Evolutionary conservation across 2,113 vertebrate species (phyloP), one percentile per base, ranked within the genome.

Genomic region (Ovibos moschatus): DNA sequence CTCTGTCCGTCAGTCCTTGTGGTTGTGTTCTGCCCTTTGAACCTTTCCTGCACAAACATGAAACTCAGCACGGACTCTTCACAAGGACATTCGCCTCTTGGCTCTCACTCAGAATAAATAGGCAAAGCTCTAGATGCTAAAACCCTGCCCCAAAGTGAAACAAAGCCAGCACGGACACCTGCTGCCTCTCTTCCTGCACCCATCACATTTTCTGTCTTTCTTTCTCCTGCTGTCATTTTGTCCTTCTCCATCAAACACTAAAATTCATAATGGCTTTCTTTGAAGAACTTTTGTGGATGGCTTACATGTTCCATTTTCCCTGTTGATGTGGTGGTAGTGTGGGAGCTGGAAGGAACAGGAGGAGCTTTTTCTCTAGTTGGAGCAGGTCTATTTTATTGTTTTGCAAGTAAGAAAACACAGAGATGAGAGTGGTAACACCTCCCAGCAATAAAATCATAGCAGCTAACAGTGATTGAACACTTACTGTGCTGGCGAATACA

Each of bases 81-180:
- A 19, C 74, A 47, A 87, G 55, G 60, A 50, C 89, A 62, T 58
- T 93, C 1, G 58, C 12, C 27, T 83, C 58, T 95, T 95, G 95
- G 97, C 95, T 60, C 16, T 4, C 45, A 1, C 57, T 94, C 87
- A 88, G 92, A 91, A 79, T 89, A 97, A 92, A 96, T 33, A 96
- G 55, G 58, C 87, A 71, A 57, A 82, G 71, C 71, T 96, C 79
- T 51, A 62, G 87, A 60, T 2, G 17, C 16, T 33, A 55, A 95
- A 53, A 23, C 74, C 67, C 62, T 8, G 83, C 58, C 90, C 50
- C 23, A 25, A 8, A 30, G 23, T 30, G 79, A 94, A 95, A 43
- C 15, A 13, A 53, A 93, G 89, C 25, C 84, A 57, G 53, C 25
- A 6, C 1, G 33, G 43, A 55, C 84, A 85, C 62, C 43, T 50